phyloP scores from a whole-genome alignment of 2,797 vertebrate species.

The Perodicticus potto region DNA sequence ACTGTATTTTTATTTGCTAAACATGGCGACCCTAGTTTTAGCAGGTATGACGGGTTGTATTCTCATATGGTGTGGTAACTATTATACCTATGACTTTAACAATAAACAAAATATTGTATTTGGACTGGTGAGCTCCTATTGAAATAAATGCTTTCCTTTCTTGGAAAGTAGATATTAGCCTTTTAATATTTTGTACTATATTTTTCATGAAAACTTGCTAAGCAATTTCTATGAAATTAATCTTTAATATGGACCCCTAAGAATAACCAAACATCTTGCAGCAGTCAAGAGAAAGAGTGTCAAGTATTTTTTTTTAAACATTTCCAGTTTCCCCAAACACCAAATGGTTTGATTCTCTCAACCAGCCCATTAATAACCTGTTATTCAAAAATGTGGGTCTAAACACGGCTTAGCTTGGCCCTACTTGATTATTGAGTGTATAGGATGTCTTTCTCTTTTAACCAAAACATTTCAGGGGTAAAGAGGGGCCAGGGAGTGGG shows the following conservation, averaged over 20 bases:
- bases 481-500: constrained; percentile 46
- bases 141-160: neutral
- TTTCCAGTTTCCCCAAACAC: constrained; percentile 84
- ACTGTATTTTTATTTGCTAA: constrained; percentile 33
- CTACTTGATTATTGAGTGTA: constrained; percentile 77
- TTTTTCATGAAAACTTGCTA: constrained; percentile 62
- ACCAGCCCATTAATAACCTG: constrained; percentile 85
- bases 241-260: constrained; percentile 68
- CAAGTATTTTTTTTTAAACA: constrained; percentile 86
- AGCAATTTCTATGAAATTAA: constrained; percentile 48
- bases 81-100: constrained; percentile 17
- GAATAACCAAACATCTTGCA: constrained; percentile 83
- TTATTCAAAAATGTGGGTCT: constrained; percentile 83
- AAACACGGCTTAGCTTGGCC: constrained; percentile 71
- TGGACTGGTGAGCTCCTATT: neutral
- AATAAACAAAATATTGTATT: constrained; percentile 20
- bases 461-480: constrained; percentile 78
- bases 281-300: constrained; percentile 81
- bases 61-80: neutral
- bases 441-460: constrained; percentile 72
- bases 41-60: neutral
- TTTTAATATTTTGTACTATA: constrained; percentile 19
- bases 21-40: neutral
- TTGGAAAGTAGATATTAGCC: neutral
- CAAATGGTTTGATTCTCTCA: constrained; percentile 88